Evolutionary conservation across 2,113 vertebrate species (phyloP).

Genomic region (Caranx melampygus): DNA sequence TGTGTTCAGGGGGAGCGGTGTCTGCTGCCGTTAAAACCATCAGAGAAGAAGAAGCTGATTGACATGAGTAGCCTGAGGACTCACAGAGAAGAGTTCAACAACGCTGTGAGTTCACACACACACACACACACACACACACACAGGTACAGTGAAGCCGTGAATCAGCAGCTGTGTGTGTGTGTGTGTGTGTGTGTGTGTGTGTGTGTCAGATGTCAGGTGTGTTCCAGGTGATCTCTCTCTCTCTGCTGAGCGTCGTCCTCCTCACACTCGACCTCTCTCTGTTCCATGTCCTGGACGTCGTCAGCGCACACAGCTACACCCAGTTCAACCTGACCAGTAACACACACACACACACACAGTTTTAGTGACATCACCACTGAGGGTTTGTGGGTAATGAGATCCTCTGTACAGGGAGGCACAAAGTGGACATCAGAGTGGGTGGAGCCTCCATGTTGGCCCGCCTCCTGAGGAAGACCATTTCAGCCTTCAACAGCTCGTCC

Average conservation of each 20-base stretch:
- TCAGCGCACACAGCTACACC: conserved; percentile 84
- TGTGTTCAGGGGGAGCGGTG: conserved; percentile 49
- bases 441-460: conserved; percentile 88
- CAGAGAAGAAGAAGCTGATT: conserved; percentile 60
- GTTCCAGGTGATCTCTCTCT: conserved; percentile 76
- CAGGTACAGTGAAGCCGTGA: too few species aligned
- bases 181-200: conserved; percentile 35
- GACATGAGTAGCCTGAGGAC: conserved; percentile 44
- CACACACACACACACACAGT: too few species aligned
- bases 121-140: too few species aligned
- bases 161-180: not conserved
- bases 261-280: conserved; percentile 83
- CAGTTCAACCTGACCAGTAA: conserved; percentile 87
- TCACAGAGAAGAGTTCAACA: conserved; percentile 39
- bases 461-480: conserved; percentile 85
- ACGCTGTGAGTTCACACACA: conserved; percentile 44
- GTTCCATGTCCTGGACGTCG: conserved; percentile 83
- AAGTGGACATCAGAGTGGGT: conserved; percentile 84
- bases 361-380: not conserved
- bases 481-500: conserved; percentile 87
- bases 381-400: conserved; percentile 35
- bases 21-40: conserved; percentile 60
- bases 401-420: conserved; percentile 84
- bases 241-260: conserved; percentile 81
- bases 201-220: conserved; percentile 72